Percentiles rank a stretch among this genome's conserved stretches.
Evolutionary conservation across 1,140 invertebrate genomes (phyloP).

Genomic region (Dinothrombium tinctorium): DNA sequence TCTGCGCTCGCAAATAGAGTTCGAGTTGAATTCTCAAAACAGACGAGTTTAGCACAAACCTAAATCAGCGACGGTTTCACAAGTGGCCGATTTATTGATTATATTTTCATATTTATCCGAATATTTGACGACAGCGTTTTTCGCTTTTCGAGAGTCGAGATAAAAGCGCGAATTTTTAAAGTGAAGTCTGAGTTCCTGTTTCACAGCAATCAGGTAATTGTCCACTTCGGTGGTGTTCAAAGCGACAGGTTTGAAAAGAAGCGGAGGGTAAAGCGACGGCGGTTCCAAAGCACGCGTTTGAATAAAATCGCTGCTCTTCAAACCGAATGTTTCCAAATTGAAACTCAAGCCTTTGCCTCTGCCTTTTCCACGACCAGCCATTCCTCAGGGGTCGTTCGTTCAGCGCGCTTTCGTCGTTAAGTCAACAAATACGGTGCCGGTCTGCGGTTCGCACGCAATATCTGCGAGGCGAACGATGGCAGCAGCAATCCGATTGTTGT

Average conservation of each 20-base stretch:
- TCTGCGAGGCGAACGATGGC: no score
- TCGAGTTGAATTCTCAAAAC: background rate
- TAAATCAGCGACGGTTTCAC: background rate
- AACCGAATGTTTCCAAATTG: constrained; percentile 34
- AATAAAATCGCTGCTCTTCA: constrained; percentile 31
- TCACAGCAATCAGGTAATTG: constrained; percentile 31
- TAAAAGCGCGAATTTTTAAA: constrained; percentile 28
- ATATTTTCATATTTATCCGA: constrained; percentile 34
- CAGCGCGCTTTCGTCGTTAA: no score
- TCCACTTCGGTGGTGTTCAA: constrained; percentile 22
- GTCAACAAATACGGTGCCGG: no score
- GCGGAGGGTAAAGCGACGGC: constrained; percentile 35
- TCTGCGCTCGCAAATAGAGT: constrained; percentile 5
- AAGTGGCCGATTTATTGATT: constrained; percentile 30
- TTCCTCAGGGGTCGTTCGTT: no score
- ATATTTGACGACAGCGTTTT: constrained; percentile 35
- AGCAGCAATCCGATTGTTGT: no score
- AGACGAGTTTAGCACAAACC: constrained; percentile 1
- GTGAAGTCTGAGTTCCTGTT: constrained; percentile 31
- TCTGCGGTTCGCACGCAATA: no score
- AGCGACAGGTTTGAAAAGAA: constrained; percentile 27
- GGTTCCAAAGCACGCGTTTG: constrained; percentile 34
- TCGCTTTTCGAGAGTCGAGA: constrained; percentile 23
- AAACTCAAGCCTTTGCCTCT: constrained; percentile 30
- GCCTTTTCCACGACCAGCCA: constrained; percentile 22